Percentiles rank a stretch among this genome's conserved stretches.
Conservation (phyloP, 2,113 vertebrate genomes). For the Spheniscus mendiculus region DNA sequence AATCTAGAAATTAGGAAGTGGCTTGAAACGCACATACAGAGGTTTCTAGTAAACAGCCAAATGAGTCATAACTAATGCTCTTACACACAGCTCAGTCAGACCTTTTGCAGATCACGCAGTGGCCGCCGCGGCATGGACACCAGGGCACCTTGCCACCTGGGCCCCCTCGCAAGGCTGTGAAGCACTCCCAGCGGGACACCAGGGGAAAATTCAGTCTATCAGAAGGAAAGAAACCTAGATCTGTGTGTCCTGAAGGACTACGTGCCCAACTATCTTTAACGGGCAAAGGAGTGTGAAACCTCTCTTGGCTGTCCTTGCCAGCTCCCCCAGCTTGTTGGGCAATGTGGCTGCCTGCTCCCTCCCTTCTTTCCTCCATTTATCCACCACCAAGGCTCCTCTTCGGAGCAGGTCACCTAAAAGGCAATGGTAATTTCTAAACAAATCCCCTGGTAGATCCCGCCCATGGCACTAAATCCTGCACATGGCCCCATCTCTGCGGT, state of each 20-base stretch:
- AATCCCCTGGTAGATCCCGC: neutral
- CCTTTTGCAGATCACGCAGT: neutral
- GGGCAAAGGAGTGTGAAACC: neutral
- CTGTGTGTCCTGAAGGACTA: neutral
- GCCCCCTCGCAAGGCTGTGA: neutral
- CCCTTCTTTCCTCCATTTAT: neutral
- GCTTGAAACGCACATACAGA: neutral
- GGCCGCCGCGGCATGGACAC: accelerated
- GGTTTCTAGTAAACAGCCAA: neutral
- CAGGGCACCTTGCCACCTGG: neutral
- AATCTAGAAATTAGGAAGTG: slow-evolving; percentile 2
- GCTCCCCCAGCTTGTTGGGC: neutral
- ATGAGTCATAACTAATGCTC: neutral
- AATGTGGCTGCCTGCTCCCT: neutral
- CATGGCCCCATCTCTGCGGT: neutral
- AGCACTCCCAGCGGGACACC: neutral
- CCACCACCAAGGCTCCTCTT: neutral
- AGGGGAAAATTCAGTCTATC: neutral
- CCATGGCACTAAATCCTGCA: neutral
- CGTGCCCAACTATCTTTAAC: neutral
- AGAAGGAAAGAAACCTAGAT: neutral
- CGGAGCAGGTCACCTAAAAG: neutral
- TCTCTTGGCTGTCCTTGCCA: neutral
- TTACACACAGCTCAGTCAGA: neutral
- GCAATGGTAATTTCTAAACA: neutral